Conservation (phyloP, 2,797 vertebrate genomes). For the Oreochromis grahami region DNA sequence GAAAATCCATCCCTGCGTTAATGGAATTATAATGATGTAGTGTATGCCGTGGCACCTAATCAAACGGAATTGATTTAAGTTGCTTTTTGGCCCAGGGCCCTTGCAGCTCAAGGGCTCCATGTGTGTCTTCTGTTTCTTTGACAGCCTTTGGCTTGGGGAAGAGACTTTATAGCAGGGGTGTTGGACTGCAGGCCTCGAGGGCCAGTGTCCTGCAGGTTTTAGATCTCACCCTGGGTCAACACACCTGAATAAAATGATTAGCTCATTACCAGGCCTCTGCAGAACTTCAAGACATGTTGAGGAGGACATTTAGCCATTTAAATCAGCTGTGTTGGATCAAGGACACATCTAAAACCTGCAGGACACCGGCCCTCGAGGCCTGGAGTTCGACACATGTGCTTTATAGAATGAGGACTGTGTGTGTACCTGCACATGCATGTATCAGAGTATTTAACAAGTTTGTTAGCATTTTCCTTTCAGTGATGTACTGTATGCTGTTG, state of each 20-base stretch:
- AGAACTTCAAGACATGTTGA: background rate
- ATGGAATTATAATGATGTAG: slow-evolving; percentile 82
- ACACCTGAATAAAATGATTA: background rate
- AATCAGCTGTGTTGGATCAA: background rate
- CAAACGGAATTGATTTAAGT: slow-evolving; percentile 79
- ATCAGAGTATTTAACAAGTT: background rate
- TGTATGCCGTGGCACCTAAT: slow-evolving; percentile 71
- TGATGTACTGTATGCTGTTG: background rate
- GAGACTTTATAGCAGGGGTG: background rate
- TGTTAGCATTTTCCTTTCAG: background rate
- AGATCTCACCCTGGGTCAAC: background rate
- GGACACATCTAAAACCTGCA: background rate
- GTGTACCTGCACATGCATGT: background rate
- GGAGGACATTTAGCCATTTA: background rate
- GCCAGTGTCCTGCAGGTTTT: background rate
- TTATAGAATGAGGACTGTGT: background rate
- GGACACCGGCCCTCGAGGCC: background rate
- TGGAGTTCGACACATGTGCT: background rate
- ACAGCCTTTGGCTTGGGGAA: slow-evolving; percentile 38
- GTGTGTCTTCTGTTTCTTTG: slow-evolving; percentile 49
- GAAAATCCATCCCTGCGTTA: slow-evolving; percentile 76
- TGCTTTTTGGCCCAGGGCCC: slow-evolving; percentile 63
- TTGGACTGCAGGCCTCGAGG: background rate
- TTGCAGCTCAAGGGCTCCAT: slow-evolving; percentile 46
- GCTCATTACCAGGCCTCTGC: background rate